A percentile compares a stretch with the other conserved stretches of the same genome.
phyloP scores from a whole-genome alignment of 2,797 vertebrate species.

The Cuculus canorus region DNA sequence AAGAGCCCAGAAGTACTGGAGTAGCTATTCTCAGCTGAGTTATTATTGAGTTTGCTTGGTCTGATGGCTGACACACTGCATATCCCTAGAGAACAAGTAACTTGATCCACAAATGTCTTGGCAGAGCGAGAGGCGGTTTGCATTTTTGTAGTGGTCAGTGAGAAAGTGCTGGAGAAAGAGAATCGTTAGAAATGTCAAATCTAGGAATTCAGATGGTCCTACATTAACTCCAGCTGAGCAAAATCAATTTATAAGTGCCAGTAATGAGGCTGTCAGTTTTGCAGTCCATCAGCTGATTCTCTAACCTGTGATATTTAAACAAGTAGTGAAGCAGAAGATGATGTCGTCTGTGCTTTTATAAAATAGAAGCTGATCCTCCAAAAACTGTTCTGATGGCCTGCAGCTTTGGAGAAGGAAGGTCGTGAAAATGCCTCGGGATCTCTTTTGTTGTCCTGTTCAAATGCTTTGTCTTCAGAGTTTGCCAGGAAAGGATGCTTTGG shows the following conservation, averaged over 20 bases:
- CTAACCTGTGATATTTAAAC: background rate
- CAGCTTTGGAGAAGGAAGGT: background rate
- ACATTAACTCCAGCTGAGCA: conserved; percentile 23
- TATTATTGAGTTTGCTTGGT: background rate
- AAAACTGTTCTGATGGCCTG: rapidly evolving
- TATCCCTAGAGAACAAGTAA: background rate
- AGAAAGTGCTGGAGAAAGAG: background rate
- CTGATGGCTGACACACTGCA: background rate
- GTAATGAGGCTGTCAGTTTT: conserved; percentile 18
- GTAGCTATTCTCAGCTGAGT: background rate
- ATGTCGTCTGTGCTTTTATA: background rate
- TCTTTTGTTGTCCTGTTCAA: background rate
- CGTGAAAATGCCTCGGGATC: background rate
- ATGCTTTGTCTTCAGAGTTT: background rate
- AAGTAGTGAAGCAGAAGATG: background rate
- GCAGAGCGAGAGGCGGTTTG: background rate
- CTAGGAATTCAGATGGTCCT: conserved; percentile 27
- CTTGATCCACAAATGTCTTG: background rate
- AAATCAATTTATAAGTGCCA: background rate
- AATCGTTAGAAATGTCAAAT: conserved; percentile 42
- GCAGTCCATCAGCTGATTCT: background rate
- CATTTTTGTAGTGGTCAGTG: conserved; percentile 9
- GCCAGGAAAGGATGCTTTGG: background rate
- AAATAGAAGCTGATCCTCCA: background rate
- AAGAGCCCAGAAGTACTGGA: background rate